Evolutionary conservation across 1,140 invertebrate species (phyloP).

Genomic region (Adoxophyes honmai): DNA sequence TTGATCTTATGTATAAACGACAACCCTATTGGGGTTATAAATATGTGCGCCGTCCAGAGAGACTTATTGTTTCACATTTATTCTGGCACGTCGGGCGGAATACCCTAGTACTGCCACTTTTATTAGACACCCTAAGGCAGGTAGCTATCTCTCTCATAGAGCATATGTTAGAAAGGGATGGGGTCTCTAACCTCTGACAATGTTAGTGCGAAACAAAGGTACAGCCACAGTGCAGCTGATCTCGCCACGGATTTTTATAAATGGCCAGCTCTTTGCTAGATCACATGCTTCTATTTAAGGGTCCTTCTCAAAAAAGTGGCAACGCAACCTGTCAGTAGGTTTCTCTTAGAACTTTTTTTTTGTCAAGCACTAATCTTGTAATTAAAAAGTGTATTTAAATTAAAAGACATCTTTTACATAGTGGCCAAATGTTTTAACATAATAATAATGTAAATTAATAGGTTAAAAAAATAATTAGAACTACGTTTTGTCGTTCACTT

Average conservation of each 20-base stretch:
- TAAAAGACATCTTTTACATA: no score
- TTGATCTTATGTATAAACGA: background rate
- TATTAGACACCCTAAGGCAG: background rate
- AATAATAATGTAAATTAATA: no score
- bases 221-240: background rate
- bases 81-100: background rate
- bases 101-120: background rate
- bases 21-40: conserved; percentile 12
- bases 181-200: background rate
- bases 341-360: no score
- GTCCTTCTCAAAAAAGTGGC: no score
- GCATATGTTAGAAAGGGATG: background rate
- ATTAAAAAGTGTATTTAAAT: no score
- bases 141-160: background rate
- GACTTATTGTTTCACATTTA: conserved; percentile 11
- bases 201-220: background rate
- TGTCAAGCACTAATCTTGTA: no score
- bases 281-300: background rate
- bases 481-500: no score
- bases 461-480: no score
- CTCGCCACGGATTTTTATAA: background rate
- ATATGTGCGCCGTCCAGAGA: background rate
- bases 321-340: no score
- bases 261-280: conserved; percentile 1
- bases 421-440: no score